phyloP scores from a whole-genome alignment of 2,113 vertebrate species.

The Probosciger aterrimus region DNA sequence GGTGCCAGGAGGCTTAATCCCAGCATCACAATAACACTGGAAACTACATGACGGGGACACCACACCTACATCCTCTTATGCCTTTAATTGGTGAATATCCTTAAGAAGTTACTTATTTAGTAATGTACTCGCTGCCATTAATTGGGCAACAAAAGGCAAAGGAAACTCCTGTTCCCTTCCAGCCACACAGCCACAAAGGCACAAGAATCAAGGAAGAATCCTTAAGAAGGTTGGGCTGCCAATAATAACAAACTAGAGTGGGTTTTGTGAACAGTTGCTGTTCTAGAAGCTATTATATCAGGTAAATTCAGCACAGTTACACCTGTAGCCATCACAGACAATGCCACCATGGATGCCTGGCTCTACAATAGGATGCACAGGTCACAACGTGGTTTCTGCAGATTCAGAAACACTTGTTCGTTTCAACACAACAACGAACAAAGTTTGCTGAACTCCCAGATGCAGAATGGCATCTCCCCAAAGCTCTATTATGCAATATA shows the following conservation, averaged over 20 bases:
- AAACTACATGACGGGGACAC: background rate
- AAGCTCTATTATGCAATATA: accelerated
- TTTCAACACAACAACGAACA: background rate
- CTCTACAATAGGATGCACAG: background rate
- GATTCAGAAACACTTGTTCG: background rate
- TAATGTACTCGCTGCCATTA: background rate
- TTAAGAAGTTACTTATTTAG: background rate
- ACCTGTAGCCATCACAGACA: background rate
- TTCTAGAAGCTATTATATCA: background rate
- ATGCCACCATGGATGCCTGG: background rate
- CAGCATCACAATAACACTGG: background rate
- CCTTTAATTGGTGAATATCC: background rate
- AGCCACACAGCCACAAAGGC: background rate
- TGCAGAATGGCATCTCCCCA: background rate
- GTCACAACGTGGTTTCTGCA: background rate
- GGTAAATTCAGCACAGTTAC: background rate
- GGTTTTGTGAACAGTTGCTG: background rate
- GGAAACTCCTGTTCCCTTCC: background rate
- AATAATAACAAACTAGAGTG: background rate
- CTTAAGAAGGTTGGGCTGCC: background rate
- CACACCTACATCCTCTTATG: background rate
- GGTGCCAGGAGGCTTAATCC: background rate
- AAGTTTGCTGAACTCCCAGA: background rate
- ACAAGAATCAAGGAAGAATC: background rate
- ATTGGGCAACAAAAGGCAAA: background rate